These are phyloP conservation scores for Eriocheir sinensis DNA, from an alignment of 1,140 invertebrate genomes.

Conservation along the genomic window DNA sequence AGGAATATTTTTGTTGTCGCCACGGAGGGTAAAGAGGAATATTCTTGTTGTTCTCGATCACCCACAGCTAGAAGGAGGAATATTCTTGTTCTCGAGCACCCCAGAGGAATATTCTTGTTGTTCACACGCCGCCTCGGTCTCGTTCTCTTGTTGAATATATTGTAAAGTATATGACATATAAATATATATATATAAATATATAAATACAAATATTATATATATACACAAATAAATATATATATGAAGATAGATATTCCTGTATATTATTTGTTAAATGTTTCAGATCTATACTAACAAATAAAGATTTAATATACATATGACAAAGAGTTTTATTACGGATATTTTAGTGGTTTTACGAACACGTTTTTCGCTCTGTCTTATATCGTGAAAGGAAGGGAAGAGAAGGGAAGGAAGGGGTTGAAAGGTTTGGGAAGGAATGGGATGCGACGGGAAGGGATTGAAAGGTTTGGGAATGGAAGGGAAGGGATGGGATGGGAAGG, in stretches of 20 bases:
- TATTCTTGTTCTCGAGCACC: no score
- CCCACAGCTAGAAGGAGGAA: no score
- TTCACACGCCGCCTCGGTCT: no score
- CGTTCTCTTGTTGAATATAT: no score
- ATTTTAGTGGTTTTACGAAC: background rate
- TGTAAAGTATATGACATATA: background rate
- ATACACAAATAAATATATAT: background rate
- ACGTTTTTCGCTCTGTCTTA: background rate
- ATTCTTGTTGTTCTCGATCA: no score
- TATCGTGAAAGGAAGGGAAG: background rate
- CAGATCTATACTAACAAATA: conserved; percentile 75
- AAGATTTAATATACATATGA: conserved; percentile 69
- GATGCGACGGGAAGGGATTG: no score
- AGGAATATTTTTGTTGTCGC: no score
- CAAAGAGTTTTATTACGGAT: background rate
- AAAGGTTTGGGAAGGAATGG: background rate
- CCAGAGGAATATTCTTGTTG: no score
- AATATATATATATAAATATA: conserved; percentile 29
- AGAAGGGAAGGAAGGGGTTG: background rate
- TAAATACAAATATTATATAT: conserved; percentile 37
- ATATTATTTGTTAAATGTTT: conserved; percentile 77
- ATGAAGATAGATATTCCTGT: conserved; percentile 64
- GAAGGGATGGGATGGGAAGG: background rate
- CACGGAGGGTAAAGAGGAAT: no score
- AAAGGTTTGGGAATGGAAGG: background rate